These are phyloP conservation scores for Ophonus ardosiacus DNA, from an alignment of 2,888 invertebrate species.

Conservation along the genomic window DNA sequence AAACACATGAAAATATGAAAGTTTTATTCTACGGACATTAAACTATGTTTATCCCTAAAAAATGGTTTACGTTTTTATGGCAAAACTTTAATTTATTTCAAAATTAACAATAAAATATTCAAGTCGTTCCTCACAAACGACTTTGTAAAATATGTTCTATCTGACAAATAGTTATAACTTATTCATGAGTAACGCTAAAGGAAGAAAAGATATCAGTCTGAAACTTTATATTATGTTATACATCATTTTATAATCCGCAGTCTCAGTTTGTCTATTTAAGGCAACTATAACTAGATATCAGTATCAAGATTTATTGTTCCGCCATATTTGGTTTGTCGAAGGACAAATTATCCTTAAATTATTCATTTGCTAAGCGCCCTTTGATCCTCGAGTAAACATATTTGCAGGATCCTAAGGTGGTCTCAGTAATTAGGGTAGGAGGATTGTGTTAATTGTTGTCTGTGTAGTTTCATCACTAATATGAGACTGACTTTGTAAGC, in stretches of 20 bases:
- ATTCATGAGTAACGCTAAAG: constrained; percentile 9
- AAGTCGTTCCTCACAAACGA: not conserved
- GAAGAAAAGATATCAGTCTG: constrained; percentile 9
- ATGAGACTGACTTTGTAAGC: too few relatives aligned
- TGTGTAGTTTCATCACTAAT: too few relatives aligned
- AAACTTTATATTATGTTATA: constrained; percentile 18
- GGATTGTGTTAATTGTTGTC: not conserved
- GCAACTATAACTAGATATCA: not conserved
- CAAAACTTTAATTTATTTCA: not conserved
- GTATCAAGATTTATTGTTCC: not conserved
- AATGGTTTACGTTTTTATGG: too few relatives aligned
- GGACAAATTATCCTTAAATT: constrained; percentile 1
- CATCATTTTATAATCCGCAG: not conserved
- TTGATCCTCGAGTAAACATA: not conserved
- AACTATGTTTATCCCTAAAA: too few relatives aligned
- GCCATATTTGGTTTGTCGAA: not conserved
- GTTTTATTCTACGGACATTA: too few relatives aligned
- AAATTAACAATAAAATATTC: constrained; percentile 6
- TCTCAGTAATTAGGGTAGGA: not conserved
- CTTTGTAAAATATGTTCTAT: not conserved
- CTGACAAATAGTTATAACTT: not conserved
- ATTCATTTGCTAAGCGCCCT: not conserved
- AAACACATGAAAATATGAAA: too few relatives aligned
- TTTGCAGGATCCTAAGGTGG: not conserved
- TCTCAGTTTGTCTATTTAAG: constrained; percentile 3